Percentiles rank a stretch among this genome's conserved stretches.
Conservation (phyloP, 2,113 vertebrate genomes). For the Myrmophylax atrothorax region DNA sequence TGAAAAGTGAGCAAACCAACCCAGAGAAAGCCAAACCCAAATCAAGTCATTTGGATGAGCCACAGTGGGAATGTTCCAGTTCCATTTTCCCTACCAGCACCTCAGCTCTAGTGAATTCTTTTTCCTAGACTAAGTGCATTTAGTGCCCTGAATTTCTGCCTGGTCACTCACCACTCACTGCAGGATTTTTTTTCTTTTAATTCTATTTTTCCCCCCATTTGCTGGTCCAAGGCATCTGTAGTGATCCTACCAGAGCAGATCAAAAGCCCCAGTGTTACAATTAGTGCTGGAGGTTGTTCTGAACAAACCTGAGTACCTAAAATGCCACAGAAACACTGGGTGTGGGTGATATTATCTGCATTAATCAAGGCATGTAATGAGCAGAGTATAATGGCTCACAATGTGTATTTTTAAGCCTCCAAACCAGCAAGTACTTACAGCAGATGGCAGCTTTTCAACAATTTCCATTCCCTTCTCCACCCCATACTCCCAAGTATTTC, state of each 20-base stretch:
- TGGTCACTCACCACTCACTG: background rate
- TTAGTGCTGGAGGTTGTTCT: background rate
- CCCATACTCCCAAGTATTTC: background rate
- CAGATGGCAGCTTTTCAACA: slow-evolving; percentile 36
- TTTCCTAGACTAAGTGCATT: background rate
- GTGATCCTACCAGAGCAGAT: background rate
- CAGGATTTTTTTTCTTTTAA: background rate
- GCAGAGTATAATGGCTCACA: background rate
- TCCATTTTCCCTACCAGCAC: background rate
- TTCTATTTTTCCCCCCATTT: background rate
- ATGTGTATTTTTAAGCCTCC: background rate
- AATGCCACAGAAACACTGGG: background rate
- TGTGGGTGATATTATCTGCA: slow-evolving; percentile 25
- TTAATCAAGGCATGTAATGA: background rate
- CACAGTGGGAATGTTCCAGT: background rate
- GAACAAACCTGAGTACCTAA: background rate
- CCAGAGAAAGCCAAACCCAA: background rate
- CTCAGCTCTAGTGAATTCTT: background rate
- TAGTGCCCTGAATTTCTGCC: background rate
- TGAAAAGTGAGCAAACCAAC: background rate
- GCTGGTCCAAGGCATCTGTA: background rate
- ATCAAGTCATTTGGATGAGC: background rate
- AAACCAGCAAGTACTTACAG: background rate
- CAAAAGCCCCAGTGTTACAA: background rate
- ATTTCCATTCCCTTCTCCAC: slow-evolving; percentile 29